Conservation (phyloP, 2,113 vertebrate genomes). For the Nymphicus hollandicus region DNA sequence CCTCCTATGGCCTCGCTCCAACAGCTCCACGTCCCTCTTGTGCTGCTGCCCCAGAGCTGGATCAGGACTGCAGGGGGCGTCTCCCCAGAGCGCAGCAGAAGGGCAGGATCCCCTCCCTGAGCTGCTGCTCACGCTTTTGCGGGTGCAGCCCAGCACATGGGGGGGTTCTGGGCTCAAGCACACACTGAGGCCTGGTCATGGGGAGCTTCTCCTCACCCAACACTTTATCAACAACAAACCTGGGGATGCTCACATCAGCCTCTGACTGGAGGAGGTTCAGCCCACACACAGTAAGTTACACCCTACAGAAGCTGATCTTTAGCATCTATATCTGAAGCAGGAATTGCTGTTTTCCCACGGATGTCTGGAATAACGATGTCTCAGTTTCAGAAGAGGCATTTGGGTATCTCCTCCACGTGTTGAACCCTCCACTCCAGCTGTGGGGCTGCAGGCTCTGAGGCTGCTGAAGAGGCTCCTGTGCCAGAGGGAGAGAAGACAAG, state of each 20-base stretch:
- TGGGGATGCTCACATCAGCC: not conserved
- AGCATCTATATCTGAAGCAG: not conserved
- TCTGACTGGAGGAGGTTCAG: not conserved
- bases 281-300: not conserved
- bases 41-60: no score
- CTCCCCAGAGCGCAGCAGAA: not conserved
- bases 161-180: not conserved
- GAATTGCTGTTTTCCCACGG: not conserved
- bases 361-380: not conserved
- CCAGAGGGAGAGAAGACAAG: not conserved
- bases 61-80: not conserved
- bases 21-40: no score
- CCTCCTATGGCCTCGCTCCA: no score
- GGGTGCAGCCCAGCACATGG: not conserved
- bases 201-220: not conserved
- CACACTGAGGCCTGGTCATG: not conserved
- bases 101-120: not conserved
- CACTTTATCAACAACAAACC: not conserved
- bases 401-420: not conserved
- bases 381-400: not conserved
- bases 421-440: not conserved
- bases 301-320: not conserved
- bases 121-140: not conserved
- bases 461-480: not conserved
- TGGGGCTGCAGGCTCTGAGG: rapidly evolving